Evolutionary conservation across 2,797 vertebrate genomes (phyloP).

Genomic region (Liasis olivaceus): DNA sequence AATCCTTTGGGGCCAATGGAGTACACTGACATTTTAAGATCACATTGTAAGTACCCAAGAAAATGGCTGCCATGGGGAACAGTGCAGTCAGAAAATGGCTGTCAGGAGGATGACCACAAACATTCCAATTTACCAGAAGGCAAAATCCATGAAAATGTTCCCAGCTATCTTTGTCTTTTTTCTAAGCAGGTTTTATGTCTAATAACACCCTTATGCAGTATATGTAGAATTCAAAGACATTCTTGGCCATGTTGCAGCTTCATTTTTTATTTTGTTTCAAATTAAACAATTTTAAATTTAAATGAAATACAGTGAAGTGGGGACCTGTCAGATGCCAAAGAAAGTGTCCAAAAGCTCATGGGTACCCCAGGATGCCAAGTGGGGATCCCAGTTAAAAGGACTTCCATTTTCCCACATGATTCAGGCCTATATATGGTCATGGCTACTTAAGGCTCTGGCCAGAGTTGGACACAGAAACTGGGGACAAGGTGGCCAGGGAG

Average conservation of each 20-base stretch:
- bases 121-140: background rate
- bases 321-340: background rate
- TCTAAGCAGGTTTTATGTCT: background rate
- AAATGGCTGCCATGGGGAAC: background rate
- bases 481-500: too few relatives aligned
- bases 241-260: background rate
- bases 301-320: background rate
- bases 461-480: too few relatives aligned
- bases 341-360: background rate
- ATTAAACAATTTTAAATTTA: background rate
- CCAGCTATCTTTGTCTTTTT: background rate
- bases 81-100: background rate
- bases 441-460: too few relatives aligned
- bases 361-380: too few relatives aligned
- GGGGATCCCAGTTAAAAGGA: too few relatives aligned
- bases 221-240: background rate
- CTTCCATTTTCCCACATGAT: too few relatives aligned
- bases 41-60: background rate
- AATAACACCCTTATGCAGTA: background rate
- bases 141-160: background rate
- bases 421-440: too few relatives aligned
- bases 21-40: background rate
- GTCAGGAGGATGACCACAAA: background rate
- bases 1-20: background rate
- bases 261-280: background rate